Base-by-base conservation (phyloP, 2,888 invertebrate species). In the Polia nebulosa region DNA sequence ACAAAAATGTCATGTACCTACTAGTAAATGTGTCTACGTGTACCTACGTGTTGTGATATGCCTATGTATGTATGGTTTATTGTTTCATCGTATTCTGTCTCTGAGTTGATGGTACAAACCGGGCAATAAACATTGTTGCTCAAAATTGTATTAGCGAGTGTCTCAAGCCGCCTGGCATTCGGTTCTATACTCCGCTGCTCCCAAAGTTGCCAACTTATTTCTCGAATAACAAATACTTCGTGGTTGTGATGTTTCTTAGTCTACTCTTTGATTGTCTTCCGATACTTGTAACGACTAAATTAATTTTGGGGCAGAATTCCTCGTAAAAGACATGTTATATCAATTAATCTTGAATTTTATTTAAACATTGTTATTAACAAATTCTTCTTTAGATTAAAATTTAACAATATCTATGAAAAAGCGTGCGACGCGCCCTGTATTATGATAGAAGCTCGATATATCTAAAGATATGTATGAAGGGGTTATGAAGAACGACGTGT, bases 31-130 rank as follows among this genome's bases (percentile, higher is more conserved):
- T 88, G 85, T 86, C 80, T 89, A 89, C 84, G 81, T 89, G 88
- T 94, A 93, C 91, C 92, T 95, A 91, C 91, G 94, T 94, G 94
- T 94, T 95, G 95, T 95, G 95, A 95, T 95, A 93, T 87, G 47
- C 59, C 70, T 76, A 90, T 92, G 91, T 91, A 90, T 92, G 89
- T 89, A 90, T 88, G 89, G 81, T 89, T 90, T 90, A 90, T 89
- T 89, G 88, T 91, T 91, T 93, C 88, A 86, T 81, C 79, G 87
- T 89, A 86, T 86, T 90, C 89, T 91, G 85, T 90, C 87, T 91
- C 88, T 89, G 85, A 86, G 90, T 91, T 90, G 82, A 91, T 88
- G 82, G 86, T 93, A 92, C 91, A 91, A 93, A 90, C 85, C 79
- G 91, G 88, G 94, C 93, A 93, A 91, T 91, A 91, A 88, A 80